Percentiles rank a stretch among this genome's conserved stretches.
Evolutionary conservation across 2,797 vertebrate species (phyloP).

Genomic region (Sitta carolinensis): DNA sequence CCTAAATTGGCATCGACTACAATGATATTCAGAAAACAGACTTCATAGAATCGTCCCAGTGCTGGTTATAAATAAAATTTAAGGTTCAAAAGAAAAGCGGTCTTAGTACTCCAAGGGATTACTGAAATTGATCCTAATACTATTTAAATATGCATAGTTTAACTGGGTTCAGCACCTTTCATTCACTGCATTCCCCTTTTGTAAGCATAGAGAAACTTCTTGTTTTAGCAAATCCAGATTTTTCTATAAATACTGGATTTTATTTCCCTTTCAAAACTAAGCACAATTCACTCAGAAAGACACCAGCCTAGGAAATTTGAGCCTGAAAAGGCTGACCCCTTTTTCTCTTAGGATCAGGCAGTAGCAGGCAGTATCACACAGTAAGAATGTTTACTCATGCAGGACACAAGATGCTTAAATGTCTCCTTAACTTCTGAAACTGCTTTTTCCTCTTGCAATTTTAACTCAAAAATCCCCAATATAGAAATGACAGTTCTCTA

Average conservation of each 20-base stretch:
- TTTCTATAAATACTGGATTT: not conserved
- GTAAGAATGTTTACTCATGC: not conserved
- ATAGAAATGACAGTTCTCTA: not conserved
- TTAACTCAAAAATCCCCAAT: not conserved
- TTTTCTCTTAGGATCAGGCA: not conserved
- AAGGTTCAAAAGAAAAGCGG: not conserved
- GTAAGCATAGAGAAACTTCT: not conserved
- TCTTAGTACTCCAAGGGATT: not conserved
- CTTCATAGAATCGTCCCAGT: not conserved
- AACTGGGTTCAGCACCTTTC: not conserved
- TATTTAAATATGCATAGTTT: not conserved
- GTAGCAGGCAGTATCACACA: not conserved
- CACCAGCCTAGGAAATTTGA: not conserved
- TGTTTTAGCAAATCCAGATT: not conserved
- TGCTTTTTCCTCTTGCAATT: accelerated
- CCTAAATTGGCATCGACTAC: slow-evolving; percentile 32
- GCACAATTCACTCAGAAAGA: not conserved
- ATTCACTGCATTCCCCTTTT: not conserved
- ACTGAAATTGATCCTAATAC: not conserved
- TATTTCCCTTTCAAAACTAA: not conserved
- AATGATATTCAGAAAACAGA: slow-evolving; percentile 43
- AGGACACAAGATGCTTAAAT: not conserved
- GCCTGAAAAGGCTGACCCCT: not conserved
- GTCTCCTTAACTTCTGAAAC: not conserved
- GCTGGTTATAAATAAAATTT: slow-evolving; percentile 6